These are phyloP conservation scores for Calyptommatus sinebrachiatus DNA, from an alignment of 2,113 vertebrate species.

Conservation along the genomic window DNA sequence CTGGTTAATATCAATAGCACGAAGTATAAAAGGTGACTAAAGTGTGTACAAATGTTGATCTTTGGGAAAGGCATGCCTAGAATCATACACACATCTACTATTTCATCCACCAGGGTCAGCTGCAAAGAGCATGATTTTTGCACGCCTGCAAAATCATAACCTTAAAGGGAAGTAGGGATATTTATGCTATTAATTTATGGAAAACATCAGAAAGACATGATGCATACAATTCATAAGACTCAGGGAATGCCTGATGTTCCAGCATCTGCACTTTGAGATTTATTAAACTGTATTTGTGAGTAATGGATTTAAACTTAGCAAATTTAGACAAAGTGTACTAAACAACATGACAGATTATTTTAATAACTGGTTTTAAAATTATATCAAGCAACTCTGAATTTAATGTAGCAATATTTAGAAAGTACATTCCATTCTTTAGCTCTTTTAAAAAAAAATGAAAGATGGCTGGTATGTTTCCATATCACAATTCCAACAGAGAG, in stretches of 20 bases:
- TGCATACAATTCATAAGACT: conserved; percentile 21
- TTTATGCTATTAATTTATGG: conserved; percentile 47
- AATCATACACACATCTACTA: conserved; percentile 81
- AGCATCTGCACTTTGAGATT: neutral
- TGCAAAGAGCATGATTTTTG: conserved; percentile 60
- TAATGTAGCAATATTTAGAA: conserved; percentile 37
- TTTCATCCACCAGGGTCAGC: conserved; percentile 74
- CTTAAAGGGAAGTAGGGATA: conserved; percentile 60
- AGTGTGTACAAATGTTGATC: conserved; percentile 85
- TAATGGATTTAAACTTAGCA: neutral
- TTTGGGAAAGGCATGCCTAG: conserved; percentile 80
- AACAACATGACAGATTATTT: neutral
- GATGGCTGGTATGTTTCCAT: neutral
- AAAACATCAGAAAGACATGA: conserved; percentile 53
- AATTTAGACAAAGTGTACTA: neutral
- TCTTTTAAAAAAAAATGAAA: conserved; percentile 10
- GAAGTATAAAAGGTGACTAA: conserved; percentile 80
- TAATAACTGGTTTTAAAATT: neutral
- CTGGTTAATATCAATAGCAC: conserved; percentile 83
- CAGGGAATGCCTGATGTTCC: conserved; percentile 10
- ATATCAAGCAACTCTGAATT: conserved; percentile 26
- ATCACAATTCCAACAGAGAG: neutral
- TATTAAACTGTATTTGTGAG: neutral
- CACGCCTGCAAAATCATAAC: conserved; percentile 59
- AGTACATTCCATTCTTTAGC: conserved; percentile 15